phyloP scores from a whole-genome alignment of 1,140 invertebrate genomes.

The Bactericera cockerelli region DNA sequence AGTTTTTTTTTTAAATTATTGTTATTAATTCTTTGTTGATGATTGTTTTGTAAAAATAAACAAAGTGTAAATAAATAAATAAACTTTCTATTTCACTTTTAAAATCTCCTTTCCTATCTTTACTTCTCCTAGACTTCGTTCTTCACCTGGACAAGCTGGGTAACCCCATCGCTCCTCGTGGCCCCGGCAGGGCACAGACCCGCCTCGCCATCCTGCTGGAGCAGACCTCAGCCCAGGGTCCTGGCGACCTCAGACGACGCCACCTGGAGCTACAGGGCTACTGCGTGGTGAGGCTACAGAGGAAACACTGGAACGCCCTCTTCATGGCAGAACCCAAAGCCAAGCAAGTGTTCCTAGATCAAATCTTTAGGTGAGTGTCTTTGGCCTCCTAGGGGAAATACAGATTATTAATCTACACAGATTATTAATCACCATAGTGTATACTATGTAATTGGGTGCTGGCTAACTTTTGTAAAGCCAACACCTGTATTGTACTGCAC shows the following conservation, averaged over 20 bases:
- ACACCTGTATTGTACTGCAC: no score
- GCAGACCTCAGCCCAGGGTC: constrained; percentile 21
- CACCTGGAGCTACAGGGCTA: constrained; percentile 45
- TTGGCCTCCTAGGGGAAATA: no score
- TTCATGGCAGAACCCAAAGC: constrained; percentile 27
- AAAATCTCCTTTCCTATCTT: no score
- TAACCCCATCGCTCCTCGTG: constrained; percentile 13
- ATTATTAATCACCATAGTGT: no score
- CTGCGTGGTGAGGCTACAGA: constrained; percentile 34
- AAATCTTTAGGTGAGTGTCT: background rate
- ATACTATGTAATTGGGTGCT: no score
- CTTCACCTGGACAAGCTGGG: constrained; percentile 12
- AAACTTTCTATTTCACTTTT: no score
- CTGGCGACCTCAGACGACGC: constrained; percentile 25
- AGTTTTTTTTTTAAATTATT: no score
- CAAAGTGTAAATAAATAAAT: no score
- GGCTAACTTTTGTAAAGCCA: no score
- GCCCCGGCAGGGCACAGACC: background rate
- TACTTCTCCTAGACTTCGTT: background rate
- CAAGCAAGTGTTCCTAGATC: constrained; percentile 29
- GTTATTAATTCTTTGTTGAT: no score
- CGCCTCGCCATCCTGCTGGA: constrained; percentile 14
- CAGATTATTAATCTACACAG: no score
- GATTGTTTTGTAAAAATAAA: no score
- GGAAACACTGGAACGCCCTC: constrained; percentile 38